These are phyloP conservation scores for Lamellibrachia luymesi DNA, from an alignment of 1,140 invertebrate genomes.

Conservation along the genomic window DNA sequence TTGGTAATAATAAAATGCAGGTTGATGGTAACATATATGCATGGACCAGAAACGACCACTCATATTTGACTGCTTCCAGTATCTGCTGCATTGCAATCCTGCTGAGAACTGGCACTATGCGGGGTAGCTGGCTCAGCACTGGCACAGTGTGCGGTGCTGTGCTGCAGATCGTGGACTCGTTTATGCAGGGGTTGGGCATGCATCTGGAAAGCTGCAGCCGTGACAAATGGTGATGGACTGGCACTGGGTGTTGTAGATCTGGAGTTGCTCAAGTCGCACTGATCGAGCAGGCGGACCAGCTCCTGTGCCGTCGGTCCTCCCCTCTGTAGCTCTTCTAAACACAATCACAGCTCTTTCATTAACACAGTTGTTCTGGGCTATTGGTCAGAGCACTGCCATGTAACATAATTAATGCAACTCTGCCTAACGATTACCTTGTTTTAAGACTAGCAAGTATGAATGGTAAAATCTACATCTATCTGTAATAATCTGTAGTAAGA, in stretches of 20 bases:
- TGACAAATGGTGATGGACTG: constrained; percentile 71
- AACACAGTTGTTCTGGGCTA: background rate
- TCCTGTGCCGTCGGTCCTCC: constrained; percentile 89
- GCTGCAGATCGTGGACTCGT: background rate
- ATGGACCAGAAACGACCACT: background rate
- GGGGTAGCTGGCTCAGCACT: background rate
- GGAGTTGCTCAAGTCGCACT: constrained; percentile 76
- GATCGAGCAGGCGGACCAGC: constrained; percentile 83
- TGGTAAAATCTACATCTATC: too few relatives aligned
- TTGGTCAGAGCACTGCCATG: background rate
- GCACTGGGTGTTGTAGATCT: constrained; percentile 71
- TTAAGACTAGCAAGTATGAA: too few relatives aligned
- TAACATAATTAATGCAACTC: background rate
- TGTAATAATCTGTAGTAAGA: too few relatives aligned
- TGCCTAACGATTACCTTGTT: too few relatives aligned
- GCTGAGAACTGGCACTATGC: background rate
- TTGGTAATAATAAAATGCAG: background rate
- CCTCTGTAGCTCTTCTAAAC: background rate
- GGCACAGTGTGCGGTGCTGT: background rate
- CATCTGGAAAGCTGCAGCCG: constrained; percentile 6
- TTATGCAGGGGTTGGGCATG: background rate
- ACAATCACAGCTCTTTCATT: constrained; percentile 5
- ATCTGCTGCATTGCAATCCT: background rate
- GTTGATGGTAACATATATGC: background rate
- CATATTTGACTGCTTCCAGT: background rate